These are phyloP conservation scores for Sturnira hondurensis DNA, from an alignment of 2,113 vertebrate genomes.

Conservation along the genomic window DNA sequence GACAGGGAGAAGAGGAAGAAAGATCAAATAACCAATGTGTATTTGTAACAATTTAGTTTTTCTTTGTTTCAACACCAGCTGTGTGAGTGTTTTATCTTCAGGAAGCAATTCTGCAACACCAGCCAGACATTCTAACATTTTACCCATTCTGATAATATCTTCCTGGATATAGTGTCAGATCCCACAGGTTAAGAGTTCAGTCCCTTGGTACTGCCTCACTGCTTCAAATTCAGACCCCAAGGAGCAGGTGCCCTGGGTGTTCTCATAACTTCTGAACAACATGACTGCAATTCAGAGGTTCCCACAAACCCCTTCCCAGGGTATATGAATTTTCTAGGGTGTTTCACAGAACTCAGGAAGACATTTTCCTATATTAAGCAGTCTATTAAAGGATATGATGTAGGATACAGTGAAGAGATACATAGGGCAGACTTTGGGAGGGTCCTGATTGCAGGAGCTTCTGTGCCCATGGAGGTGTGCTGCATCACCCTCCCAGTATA, in stretches of 20 bases:
- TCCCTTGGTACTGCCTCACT: too few relatives aligned
- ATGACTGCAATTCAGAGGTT: not conserved
- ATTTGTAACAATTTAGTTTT: not conserved
- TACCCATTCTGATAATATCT: not conserved
- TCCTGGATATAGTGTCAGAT: too few relatives aligned
- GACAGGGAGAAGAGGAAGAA: not conserved
- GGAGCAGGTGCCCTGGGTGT: not conserved
- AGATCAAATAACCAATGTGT: not conserved
- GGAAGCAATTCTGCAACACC: not conserved
- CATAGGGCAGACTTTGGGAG: too few relatives aligned
- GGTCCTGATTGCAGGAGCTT: too few relatives aligned
- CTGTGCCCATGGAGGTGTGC: too few relatives aligned
- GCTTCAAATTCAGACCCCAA: not conserved
- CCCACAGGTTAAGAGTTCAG: too few relatives aligned
- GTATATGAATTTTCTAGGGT: not conserved
- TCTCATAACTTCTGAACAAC: not conserved
- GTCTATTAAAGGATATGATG: not conserved
- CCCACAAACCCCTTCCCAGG: rapidly evolving
- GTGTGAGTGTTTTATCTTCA: not conserved
- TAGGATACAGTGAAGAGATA: not conserved
- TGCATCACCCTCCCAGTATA: not conserved
- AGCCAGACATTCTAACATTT: not conserved
- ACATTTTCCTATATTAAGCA: not conserved
- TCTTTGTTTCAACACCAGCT: not conserved
- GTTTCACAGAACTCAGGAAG: not conserved